A percentile compares a stretch with the other conserved stretches of the same genome.
These are phyloP conservation scores for Urophycis tenuis DNA, from an alignment of 2,797 vertebrate species.

Conservation along the genomic window DNA sequence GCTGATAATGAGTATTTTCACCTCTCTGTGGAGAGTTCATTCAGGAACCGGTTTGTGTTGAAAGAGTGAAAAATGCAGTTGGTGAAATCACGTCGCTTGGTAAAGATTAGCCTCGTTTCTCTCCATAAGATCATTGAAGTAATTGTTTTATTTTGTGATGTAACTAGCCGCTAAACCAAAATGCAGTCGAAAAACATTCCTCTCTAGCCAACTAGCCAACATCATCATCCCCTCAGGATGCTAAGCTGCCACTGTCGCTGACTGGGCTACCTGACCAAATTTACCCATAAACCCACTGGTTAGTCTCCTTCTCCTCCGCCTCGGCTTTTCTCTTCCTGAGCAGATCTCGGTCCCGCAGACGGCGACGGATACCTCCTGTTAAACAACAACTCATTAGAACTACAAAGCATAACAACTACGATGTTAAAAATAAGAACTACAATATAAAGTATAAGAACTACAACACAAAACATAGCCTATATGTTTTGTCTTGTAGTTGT, in stretches of 20 bases:
- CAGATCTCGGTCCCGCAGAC: conserved; percentile 82
- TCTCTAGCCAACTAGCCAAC: neutral
- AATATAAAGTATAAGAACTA: neutral
- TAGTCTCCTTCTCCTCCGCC: conserved; percentile 76
- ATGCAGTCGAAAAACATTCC: neutral
- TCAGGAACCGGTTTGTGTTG: neutral
- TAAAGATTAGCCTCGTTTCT: neutral
- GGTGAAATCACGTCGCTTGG: neutral
- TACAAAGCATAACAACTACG: neutral
- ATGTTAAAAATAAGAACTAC: no score
- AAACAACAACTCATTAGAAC: conserved; percentile 33
- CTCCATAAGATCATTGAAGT: neutral
- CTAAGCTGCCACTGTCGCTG: conserved; percentile 13
- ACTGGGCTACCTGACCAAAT: conserved; percentile 41
- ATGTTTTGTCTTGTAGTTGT: no score
- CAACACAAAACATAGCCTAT: no score
- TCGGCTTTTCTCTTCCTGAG: conserved; percentile 86
- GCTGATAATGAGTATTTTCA: neutral
- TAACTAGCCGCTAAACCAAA: neutral
- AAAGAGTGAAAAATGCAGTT: neutral
- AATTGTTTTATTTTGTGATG: neutral
- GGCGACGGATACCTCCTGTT: conserved; percentile 67
- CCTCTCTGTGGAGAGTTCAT: neutral
- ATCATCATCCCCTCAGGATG: neutral
- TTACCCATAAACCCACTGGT: conserved; percentile 85